Conservation (phyloP, 2,888 invertebrate species). For the Brachynemurus nebulosus region DNA sequence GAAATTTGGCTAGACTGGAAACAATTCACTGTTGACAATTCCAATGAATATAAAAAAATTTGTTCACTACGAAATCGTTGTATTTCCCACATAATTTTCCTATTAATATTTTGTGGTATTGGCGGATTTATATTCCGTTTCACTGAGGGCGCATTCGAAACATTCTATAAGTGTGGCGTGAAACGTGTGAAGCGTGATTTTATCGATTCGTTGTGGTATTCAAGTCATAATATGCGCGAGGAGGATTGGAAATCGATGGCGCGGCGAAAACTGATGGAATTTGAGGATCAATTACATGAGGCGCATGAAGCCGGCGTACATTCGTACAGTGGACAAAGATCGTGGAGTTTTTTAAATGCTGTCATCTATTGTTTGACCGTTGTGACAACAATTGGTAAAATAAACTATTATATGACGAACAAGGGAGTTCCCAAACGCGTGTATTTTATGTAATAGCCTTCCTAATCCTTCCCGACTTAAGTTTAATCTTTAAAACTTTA, state of each 20-base stretch:
- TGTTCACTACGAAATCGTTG: slow-evolving; percentile 48
- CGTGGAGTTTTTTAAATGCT: slow-evolving; percentile 81
- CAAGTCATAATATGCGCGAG: slow-evolving; percentile 68
- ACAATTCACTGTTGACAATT: slow-evolving; percentile 42
- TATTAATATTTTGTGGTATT: slow-evolving; percentile 59
- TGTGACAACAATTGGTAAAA: slow-evolving; percentile 83
- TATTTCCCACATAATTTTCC: slow-evolving; percentile 48
- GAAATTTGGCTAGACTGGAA: slow-evolving; percentile 39
- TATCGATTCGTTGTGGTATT: slow-evolving; percentile 67
- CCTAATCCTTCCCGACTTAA: too few relatives aligned
- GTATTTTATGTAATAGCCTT: too few relatives aligned
- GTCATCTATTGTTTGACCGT: slow-evolving; percentile 76
- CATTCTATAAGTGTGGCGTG: slow-evolving; percentile 76
- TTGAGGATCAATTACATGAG: slow-evolving; percentile 72
- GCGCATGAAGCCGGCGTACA: slow-evolving; percentile 76
- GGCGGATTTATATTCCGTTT: slow-evolving; percentile 70
- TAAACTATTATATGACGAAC: too few relatives aligned
- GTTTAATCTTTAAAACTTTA: too few relatives aligned
- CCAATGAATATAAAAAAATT: slow-evolving; percentile 39
- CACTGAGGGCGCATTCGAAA: slow-evolving; percentile 74
- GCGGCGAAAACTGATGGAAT: slow-evolving; percentile 61
- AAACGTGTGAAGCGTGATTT: slow-evolving; percentile 77
- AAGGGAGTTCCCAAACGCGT: too few relatives aligned
- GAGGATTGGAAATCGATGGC: slow-evolving; percentile 86
- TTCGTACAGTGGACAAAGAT: slow-evolving; percentile 68